A percentile compares a stretch with the other conserved stretches of the same genome.
These are phyloP conservation scores for Lacerta bilineata DNA, from an alignment of 2,797 vertebrate genomes.

Conservation along the genomic window DNA sequence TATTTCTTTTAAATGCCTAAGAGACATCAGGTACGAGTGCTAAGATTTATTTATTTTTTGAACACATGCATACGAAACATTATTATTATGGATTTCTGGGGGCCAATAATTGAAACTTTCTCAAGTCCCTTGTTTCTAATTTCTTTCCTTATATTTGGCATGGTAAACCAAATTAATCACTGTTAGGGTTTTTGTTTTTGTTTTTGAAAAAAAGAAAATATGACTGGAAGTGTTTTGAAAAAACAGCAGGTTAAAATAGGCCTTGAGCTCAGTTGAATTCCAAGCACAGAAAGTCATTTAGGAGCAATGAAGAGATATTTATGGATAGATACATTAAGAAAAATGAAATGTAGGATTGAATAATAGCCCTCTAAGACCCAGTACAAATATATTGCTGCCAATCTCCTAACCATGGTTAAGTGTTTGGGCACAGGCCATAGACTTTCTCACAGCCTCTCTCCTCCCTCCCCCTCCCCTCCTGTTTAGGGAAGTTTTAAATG, in stretches of 20 bases:
- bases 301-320: constrained; percentile 27
- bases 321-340: constrained; percentile 30
- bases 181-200: neutral
- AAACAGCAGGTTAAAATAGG: constrained; percentile 50
- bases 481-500: too few relatives aligned
- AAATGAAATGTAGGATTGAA: neutral
- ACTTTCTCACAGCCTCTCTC: neutral
- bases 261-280: constrained; percentile 62
- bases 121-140: constrained; percentile 48
- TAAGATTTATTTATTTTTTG: constrained; percentile 39
- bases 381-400: neutral
- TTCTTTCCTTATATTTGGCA: constrained; percentile 50
- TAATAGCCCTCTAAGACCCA: neutral
- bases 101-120: constrained; percentile 58
- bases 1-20: constrained; percentile 68
- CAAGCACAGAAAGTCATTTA: constrained; percentile 35
- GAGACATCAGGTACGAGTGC: constrained; percentile 61
- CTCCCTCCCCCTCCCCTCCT: too few relatives aligned
- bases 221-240: constrained; percentile 53
- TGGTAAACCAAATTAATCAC: constrained; percentile 65
- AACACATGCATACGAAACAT: constrained; percentile 42
- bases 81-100: constrained; percentile 68
- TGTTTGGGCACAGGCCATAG: neutral
- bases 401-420: neutral
- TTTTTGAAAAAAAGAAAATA: constrained; percentile 19